Percentiles rank a stretch among this genome's conserved stretches.
Conservation (phyloP, 2,113 vertebrate genomes). For the Chionomys nivalis region DNA sequence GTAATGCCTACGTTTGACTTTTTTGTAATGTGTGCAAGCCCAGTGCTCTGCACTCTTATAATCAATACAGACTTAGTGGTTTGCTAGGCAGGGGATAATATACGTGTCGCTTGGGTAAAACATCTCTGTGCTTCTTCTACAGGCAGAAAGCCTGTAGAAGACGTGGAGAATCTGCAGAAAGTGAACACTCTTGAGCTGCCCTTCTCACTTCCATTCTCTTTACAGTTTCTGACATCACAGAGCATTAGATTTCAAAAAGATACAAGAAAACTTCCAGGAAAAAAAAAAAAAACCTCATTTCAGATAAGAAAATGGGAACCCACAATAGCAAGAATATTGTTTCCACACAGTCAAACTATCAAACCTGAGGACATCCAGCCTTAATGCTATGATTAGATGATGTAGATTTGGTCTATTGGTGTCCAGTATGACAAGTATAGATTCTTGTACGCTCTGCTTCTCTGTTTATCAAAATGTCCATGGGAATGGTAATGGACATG, state of each 20-base stretch:
- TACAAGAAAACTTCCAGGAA: background rate
- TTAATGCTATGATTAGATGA: background rate
- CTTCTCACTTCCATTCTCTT: background rate
- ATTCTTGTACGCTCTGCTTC: background rate
- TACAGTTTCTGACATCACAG: background rate
- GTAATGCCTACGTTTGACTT: background rate
- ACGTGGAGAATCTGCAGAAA: background rate
- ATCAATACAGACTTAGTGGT: constrained; percentile 34
- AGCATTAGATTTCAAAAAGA: background rate
- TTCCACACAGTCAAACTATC: background rate
- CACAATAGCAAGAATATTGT: background rate
- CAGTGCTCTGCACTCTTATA: constrained; percentile 46
- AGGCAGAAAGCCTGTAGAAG: background rate
- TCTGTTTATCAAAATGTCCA: background rate
- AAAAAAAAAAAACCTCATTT: background rate
- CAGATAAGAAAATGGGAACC: background rate
- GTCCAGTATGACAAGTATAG: background rate
- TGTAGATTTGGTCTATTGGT: background rate
- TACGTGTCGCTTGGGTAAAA: background rate
- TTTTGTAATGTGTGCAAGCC: constrained; percentile 20
- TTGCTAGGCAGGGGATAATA: constrained; percentile 39
- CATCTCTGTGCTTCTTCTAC: background rate
- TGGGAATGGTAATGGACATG: no score
- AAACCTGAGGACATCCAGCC: background rate
- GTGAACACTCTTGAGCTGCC: background rate